Conservation (phyloP, 2,797 vertebrate species). For the Acropternis orthonyx region DNA sequence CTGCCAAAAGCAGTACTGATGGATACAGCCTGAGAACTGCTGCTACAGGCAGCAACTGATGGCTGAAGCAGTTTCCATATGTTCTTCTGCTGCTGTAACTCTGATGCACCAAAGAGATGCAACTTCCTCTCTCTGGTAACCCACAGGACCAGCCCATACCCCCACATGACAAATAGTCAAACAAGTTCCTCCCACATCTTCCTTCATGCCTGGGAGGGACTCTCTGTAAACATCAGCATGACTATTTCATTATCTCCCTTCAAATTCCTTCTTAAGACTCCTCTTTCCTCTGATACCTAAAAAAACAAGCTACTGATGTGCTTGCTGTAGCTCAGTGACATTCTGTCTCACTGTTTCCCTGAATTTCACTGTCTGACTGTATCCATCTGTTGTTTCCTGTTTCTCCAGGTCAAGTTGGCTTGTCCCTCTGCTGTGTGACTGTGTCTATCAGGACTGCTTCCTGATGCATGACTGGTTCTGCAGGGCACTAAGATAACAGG, state of each 20-base stretch:
- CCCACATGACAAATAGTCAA: slow-evolving; percentile 35
- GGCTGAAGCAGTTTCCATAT: background rate
- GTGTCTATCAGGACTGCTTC: background rate
- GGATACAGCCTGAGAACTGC: background rate
- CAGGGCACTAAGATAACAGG: background rate
- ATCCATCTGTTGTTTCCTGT: background rate
- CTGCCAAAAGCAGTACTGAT: background rate
- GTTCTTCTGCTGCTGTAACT: background rate
- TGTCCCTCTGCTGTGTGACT: background rate
- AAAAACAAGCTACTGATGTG: background rate
- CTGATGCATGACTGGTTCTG: background rate
- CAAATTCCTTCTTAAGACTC: background rate
- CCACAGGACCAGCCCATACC: background rate
- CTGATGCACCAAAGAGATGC: background rate
- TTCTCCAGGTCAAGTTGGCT: background rate
- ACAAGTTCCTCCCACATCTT: slow-evolving; percentile 35
- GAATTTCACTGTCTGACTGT: background rate
- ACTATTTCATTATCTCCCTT: background rate
- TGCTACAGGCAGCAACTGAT: rapidly evolving
- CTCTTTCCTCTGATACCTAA: background rate
- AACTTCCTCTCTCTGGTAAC: background rate
- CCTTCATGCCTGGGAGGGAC: slow-evolving; percentile 27
- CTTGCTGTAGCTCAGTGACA: background rate
- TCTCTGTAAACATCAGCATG: slow-evolving; percentile 35
- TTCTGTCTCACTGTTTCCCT: background rate